A percentile compares a stretch with the other conserved stretches of the same genome.
Conservation (phyloP, 2,113 vertebrate genomes). For the Sturnira hondurensis region DNA sequence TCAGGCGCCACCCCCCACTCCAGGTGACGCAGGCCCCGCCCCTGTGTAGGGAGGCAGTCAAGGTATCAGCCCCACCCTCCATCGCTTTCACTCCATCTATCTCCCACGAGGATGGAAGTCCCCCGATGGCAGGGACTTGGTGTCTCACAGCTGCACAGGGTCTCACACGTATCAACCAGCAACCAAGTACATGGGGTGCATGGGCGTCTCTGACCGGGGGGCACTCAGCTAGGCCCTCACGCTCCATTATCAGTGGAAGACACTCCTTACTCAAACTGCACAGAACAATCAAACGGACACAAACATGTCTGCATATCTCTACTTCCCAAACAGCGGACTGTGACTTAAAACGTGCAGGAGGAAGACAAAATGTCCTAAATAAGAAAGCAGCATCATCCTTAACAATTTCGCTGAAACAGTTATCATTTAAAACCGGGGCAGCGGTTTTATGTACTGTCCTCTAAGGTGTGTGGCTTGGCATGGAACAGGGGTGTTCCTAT, state of each 20-base stretch:
- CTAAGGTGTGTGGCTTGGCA: neutral
- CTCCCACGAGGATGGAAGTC: neutral
- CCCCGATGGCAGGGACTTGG: rapidly evolving
- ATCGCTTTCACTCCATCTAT: rapidly evolving
- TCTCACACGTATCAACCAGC: rapidly evolving
- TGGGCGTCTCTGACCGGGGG: neutral
- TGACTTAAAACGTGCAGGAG: neutral
- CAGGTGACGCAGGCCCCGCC: neutral
- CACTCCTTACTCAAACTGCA: neutral
- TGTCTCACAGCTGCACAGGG: too few species aligned
- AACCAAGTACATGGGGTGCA: rapidly evolving
- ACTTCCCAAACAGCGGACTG: neutral
- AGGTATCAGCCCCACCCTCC: neutral
- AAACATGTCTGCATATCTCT: neutral
- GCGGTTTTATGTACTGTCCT: neutral
- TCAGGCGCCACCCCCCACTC: neutral
- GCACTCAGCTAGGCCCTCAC: rapidly evolving
- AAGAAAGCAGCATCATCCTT: neutral
- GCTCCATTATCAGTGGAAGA: neutral
- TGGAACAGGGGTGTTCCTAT: neutral
- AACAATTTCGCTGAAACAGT: neutral
- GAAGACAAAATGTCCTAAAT: neutral
- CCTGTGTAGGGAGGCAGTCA: neutral
- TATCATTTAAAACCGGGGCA: neutral
- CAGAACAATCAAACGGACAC: neutral